Conservation (phyloP, 1,140 invertebrate species). For the Triops cancriformis region DNA sequence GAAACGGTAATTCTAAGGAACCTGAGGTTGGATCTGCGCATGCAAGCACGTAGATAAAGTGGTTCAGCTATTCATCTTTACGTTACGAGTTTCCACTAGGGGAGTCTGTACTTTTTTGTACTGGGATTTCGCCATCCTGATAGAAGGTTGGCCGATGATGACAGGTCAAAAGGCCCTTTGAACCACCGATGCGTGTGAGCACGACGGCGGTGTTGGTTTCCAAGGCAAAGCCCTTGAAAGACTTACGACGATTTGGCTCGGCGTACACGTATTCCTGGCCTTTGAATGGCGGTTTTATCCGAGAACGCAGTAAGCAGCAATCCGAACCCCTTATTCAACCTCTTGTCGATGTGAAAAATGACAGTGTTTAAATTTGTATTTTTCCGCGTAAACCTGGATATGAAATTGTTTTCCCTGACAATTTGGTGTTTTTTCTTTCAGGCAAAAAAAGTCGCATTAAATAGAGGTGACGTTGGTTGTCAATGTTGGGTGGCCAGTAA, state of each 20-base stretch:
- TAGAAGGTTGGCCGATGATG: slow-evolving; percentile 1
- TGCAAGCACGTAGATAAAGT: neutral
- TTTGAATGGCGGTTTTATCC: neutral
- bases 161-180: slow-evolving; percentile 2
- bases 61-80: neutral
- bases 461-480: neutral
- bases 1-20: neutral
- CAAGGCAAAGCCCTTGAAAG: neutral
- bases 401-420: neutral
- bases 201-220: neutral
- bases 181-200: neutral
- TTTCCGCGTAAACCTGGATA: neutral
- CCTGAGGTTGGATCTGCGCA: neutral
- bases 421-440: neutral
- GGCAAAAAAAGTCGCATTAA: neutral
- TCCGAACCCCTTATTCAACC: neutral
- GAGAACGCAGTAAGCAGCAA: neutral
- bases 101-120: slow-evolving; percentile 11
- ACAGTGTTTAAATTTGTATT: too few species aligned
- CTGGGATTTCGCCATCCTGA: neutral
- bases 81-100: neutral
- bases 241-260: neutral
- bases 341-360: too few species aligned
- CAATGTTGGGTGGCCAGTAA: neutral
- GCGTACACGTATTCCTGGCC: neutral